Evolutionary conservation across 2,797 vertebrate genomes (phyloP).

Genomic region (Prionace glauca): DNA sequence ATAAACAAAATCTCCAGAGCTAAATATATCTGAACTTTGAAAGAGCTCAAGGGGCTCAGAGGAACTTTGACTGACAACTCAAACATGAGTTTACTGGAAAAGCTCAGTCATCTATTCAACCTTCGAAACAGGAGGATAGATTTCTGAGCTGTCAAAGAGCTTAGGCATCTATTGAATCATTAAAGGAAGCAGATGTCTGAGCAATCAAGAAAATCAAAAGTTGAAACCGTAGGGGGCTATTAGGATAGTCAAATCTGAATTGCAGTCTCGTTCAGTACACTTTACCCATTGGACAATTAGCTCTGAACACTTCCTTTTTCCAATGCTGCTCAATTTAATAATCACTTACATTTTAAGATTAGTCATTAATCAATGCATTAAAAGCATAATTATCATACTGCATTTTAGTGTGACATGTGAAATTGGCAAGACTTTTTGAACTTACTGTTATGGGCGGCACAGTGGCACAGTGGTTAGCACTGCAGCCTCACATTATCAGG

Average conservation of each 20-base stretch:
- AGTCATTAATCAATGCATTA: not conserved
- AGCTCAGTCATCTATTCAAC: not conserved
- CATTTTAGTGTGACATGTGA: not conserved
- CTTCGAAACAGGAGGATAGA: not conserved
- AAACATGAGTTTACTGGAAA: not conserved
- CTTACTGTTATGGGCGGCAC: not conserved
- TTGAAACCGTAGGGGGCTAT: not conserved
- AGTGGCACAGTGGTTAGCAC: too few relatives aligned
- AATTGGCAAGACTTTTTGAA: too few relatives aligned
- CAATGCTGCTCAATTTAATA: not conserved
- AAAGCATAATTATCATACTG: not conserved
- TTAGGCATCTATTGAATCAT: not conserved
- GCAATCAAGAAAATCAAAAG: not conserved
- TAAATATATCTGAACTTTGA: not conserved
- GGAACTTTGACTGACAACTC: not conserved
- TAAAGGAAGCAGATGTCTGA: not conserved
- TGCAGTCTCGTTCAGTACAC: not conserved
- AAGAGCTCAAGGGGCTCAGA: not conserved
- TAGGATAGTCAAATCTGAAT: not conserved
- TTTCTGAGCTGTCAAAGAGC: not conserved
- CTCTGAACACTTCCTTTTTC: not conserved
- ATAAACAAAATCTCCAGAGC: too few relatives aligned
- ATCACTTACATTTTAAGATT: too few relatives aligned
- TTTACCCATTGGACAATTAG: too few relatives aligned
- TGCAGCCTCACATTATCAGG: too few relatives aligned